Evolutionary conservation across 2,797 vertebrate species (phyloP), one percentile per base, ranked within the genome.

Genomic region (Bovichtus variegatus): DNA sequence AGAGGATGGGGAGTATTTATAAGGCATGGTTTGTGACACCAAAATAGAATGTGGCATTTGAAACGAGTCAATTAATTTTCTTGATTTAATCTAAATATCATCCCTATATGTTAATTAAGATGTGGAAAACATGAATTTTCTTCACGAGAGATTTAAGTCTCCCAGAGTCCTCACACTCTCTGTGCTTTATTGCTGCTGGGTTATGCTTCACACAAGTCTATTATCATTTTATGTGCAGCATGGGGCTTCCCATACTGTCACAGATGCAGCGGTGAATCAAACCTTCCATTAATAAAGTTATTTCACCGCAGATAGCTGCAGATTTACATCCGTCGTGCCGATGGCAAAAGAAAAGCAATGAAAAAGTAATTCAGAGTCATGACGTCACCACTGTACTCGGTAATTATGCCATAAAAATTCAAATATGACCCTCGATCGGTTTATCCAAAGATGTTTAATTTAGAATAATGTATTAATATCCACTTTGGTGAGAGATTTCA

Each of bases 301-400:
- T 62, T 69, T 65, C 53, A 44, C 25, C 27, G 47, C 58, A 43
- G 55, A 21, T 7, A 10, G 40, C 46, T 51, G 38, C 40, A 67
- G 74, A 78, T 84, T 59, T 79, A 75, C 65, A 29, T 59, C 57
- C 46, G 15, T 34, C 61, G 15, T 51, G 71, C 21, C 50, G 53
- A 64, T 51, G 15, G 63, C 82, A 69, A 50, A 78, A 69, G 51
- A 41, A 86, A 70, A 58, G 2, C 70, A 80, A 78, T 38, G 31
- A 59, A 67, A 59, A 61, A 23, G 31, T 41, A 40, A 74, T 78
- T 80, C 69, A 41, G 67, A 60, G 53, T 49, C 40, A 72, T 40
- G 59, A 15, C 40, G 21, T 50, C 19, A 25, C 54, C 60, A 1
- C 71, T 8, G 50, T 27, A 1, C 27, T n/a, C n/a, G 5, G 51